Percentiles rank a stretch among this genome's conserved stretches.
These are phyloP conservation scores for Sebastes itinus DNA, from an alignment of 2,797 vertebrate genomes.

Conservation along the genomic window DNA sequence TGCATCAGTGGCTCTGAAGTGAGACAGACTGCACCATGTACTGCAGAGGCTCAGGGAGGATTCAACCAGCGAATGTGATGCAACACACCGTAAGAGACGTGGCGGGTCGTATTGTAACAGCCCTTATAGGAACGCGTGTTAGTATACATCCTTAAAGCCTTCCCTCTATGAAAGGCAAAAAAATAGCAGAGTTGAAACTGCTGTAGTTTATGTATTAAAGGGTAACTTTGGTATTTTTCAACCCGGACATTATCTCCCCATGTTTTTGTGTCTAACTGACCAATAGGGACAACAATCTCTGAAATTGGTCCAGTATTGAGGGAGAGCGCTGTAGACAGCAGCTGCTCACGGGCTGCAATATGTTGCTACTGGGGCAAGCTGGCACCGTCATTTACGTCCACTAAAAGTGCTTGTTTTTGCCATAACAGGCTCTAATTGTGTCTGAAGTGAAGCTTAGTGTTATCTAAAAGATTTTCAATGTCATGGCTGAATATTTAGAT, in stretches of 20 bases:
- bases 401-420: background rate
- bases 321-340: background rate
- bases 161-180: background rate
- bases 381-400: background rate
- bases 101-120: background rate
- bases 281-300: fast-evolving
- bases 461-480: too few relatives aligned
- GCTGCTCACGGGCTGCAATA: background rate
- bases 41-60: constrained; percentile 62
- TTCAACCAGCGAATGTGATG: constrained; percentile 61
- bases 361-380: background rate
- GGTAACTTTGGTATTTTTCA: background rate
- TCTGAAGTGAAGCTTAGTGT: too few relatives aligned
- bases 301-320: background rate
- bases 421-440: background rate
- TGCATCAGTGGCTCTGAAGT: constrained; percentile 63
- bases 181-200: background rate
- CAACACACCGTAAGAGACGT: constrained; percentile 62
- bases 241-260: background rate
- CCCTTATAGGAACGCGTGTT: background rate
- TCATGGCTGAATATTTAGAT: too few relatives aligned
- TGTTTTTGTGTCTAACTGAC: background rate
- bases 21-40: constrained; percentile 67
- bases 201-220: background rate
- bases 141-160: background rate